Percentiles rank a stretch among this genome's conserved stretches.
Conservation (phyloP, 2,113 vertebrate species). For the Marmota flaviventris region DNA sequence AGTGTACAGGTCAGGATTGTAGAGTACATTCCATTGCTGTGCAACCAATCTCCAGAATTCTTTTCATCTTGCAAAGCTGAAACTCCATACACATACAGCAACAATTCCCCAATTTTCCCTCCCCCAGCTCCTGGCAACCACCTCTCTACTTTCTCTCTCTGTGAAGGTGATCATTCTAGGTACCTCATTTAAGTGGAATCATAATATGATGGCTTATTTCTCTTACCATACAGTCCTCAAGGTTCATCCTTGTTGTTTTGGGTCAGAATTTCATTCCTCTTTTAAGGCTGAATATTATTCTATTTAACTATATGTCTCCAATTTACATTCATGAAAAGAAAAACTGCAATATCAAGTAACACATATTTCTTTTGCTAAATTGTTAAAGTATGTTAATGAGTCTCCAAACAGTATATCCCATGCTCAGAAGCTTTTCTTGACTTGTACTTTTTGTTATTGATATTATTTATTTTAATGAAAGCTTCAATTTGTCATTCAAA, state of each 20-base stretch:
- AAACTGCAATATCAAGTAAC: background rate
- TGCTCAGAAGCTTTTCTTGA: background rate
- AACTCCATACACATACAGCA: background rate
- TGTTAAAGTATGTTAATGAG: background rate
- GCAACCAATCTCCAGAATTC: background rate
- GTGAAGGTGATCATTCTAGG: background rate
- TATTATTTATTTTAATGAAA: conserved; percentile 31
- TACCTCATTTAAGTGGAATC: background rate
- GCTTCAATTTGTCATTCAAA: background rate
- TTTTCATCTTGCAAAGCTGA: conserved; percentile 1
- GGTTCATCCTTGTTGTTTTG: background rate
- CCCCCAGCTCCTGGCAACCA: background rate
- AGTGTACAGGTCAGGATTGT: background rate
- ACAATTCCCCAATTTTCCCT: background rate
- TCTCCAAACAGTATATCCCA: background rate
- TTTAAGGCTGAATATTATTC: background rate
- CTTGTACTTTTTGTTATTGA: background rate
- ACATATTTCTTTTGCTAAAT: background rate
- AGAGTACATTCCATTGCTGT: background rate
- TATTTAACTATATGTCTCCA: background rate
- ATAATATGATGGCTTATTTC: background rate
- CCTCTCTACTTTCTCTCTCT: background rate
- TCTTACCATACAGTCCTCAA: background rate
- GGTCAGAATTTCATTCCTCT: background rate
- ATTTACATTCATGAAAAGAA: background rate